A percentile compares a stretch with the other conserved stretches of the same genome.
These are phyloP conservation scores for Notothenia rossii DNA, from an alignment of 2,113 vertebrate genomes.

Conservation along the genomic window DNA sequence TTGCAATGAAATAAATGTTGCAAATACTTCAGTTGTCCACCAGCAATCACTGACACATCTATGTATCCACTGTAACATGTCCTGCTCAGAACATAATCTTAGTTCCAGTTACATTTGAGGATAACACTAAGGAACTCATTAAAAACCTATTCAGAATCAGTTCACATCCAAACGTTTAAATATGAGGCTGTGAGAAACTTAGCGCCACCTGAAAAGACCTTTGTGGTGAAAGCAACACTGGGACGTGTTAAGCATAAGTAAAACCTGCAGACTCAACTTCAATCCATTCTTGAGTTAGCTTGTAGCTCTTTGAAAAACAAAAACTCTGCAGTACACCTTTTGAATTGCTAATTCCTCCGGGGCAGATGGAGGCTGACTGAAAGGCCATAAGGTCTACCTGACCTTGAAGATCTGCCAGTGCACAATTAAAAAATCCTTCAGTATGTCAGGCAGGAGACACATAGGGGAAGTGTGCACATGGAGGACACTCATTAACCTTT, in stretches of 20 bases:
- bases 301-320: not conserved
- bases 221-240: conserved; percentile 23
- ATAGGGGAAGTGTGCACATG: conserved; percentile 40
- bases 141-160: not conserved
- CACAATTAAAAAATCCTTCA: conserved; percentile 52
- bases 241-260: conserved; percentile 28
- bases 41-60: no score
- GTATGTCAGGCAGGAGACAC: conserved; percentile 44
- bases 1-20: no score
- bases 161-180: not conserved
- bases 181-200: not conserved
- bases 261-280: conserved; percentile 29
- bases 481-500: conserved; percentile 63
- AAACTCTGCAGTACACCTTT: conserved; percentile 8
- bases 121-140: no score
- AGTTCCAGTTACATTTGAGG: no score
- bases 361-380: conserved; percentile 68
- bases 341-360: conserved; percentile 49
- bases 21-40: no score
- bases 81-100: no score
- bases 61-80: no score
- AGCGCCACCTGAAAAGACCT: conserved; percentile 13
- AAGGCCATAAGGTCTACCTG: conserved; percentile 68
- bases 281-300: not conserved
- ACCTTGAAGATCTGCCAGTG: conserved; percentile 66